Percentiles rank a stretch among this genome's conserved stretches.
These are phyloP conservation scores for Podabrus alpinus DNA, from an alignment of 2,888 invertebrate species.

Conservation along the genomic window DNA sequence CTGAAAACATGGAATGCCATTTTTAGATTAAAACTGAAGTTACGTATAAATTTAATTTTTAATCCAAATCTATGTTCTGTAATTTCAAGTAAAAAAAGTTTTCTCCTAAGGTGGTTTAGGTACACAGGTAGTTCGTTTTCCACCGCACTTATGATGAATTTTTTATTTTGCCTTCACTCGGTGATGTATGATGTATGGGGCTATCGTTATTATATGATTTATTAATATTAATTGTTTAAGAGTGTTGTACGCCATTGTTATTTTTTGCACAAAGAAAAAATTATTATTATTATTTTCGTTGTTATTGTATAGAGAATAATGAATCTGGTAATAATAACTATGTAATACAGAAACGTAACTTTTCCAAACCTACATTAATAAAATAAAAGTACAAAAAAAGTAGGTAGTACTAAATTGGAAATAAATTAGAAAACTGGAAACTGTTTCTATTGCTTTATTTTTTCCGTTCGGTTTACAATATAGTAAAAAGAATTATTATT, in stretches of 20 bases:
- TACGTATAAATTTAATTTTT: neutral
- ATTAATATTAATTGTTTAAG: neutral
- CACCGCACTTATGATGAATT: neutral
- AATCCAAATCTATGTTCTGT: neutral
- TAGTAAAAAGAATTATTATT: no score
- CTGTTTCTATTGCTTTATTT: no score
- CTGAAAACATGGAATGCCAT: neutral
- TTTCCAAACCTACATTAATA: neutral
- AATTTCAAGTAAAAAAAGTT: neutral
- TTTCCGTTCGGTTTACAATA: no score
- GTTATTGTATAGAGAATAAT: neutral
- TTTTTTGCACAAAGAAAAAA: neutral
- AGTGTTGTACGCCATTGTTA: neutral
- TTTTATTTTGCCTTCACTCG: neutral
- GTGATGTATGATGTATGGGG: neutral
- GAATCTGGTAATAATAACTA: neutral
- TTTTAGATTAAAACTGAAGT: neutral
- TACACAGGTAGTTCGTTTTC: neutral
- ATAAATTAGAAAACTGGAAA: no score
- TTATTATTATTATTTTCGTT: neutral
- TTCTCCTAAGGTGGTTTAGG: neutral
- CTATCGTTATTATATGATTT: neutral
- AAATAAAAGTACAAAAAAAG: neutral
- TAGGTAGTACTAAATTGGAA: no score
- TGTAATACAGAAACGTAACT: neutral